These are phyloP conservation scores for Phrynosoma platyrhinos DNA, from an alignment of 2,113 vertebrate genomes.

Conservation along the genomic window DNA sequence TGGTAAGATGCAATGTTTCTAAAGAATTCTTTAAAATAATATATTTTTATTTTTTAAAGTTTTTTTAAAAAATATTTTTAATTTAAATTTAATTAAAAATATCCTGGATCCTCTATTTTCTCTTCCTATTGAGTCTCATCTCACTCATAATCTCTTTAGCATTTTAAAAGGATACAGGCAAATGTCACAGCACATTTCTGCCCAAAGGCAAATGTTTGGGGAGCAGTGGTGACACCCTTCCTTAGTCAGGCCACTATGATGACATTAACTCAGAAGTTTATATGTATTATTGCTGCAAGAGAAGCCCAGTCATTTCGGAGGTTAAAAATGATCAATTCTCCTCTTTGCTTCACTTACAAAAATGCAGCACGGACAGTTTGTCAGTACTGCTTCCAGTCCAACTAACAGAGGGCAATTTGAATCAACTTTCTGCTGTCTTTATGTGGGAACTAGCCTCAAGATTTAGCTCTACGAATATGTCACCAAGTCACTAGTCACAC, in stretches of 20 bases:
- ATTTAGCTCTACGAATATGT: neutral
- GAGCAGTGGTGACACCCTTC: no score
- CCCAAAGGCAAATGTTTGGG: no score
- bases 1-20: no score
- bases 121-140: no score
- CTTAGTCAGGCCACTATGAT: neutral
- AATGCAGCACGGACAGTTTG: neutral
- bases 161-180: no score
- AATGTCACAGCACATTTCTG: no score
- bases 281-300: neutral
- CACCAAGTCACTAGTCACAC: neutral
- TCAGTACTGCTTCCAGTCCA: neutral
- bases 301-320: neutral
- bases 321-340: constrained; percentile 3
- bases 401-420: neutral
- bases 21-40: no score
- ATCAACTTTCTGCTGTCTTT: constrained; percentile 2
- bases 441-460: neutral
- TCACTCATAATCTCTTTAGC: no score
- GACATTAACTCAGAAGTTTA: neutral
- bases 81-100: no score
- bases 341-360: neutral
- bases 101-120: no score
- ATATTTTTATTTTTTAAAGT: no score
- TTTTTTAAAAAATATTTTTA: no score